Evolutionary conservation across 2,888 invertebrate species (phyloP).

Genomic region (Tillus elongatus): DNA sequence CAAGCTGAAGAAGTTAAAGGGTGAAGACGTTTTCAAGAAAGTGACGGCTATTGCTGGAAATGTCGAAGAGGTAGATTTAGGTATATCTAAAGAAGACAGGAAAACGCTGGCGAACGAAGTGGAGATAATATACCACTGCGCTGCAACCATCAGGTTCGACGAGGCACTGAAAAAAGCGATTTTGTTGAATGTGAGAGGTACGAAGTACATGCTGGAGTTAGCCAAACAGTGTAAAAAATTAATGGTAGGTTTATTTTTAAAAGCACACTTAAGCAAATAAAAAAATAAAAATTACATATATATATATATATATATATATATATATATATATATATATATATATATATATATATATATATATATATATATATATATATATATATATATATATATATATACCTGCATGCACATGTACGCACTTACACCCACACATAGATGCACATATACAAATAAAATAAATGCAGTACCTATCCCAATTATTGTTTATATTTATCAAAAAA

Average conservation of each 20-base stretch:
- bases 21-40: constrained; percentile 54
- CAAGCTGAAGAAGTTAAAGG: constrained; percentile 54
- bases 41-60: constrained; percentile 68
- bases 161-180: constrained; percentile 85
- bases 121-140: constrained; percentile 77
- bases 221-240: constrained; percentile 70
- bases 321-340: too few species aligned
- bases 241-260: constrained; percentile 44
- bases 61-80: constrained; percentile 57
- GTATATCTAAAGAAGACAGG: constrained; percentile 58
- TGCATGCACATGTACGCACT: too few species aligned
- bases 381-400: too few species aligned
- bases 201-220: constrained; percentile 75
- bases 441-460: too few species aligned
- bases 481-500: too few species aligned
- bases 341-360: too few species aligned
- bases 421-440: too few species aligned
- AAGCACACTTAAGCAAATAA: too few species aligned
- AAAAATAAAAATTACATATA: too few species aligned
- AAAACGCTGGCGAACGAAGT: constrained; percentile 56
- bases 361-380: too few species aligned
- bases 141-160: constrained; percentile 74
- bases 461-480: too few species aligned
- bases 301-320: too few species aligned
- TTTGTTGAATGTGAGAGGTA: constrained; percentile 84